Evolutionary conservation across 2,888 invertebrate genomes (phyloP).

Genomic region (Pammene fasciana): DNA sequence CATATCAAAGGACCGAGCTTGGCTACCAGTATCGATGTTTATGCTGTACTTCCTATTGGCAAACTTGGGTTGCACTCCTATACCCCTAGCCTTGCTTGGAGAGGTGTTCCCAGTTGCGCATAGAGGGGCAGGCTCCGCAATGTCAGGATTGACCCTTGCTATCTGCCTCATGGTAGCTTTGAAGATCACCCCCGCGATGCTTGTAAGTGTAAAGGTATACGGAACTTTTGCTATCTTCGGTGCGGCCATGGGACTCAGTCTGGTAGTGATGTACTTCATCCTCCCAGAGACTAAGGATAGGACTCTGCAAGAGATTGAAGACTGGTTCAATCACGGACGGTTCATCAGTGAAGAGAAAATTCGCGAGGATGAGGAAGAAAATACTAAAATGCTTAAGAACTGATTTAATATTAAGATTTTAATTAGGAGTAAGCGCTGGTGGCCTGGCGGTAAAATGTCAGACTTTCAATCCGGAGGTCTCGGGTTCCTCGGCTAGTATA

Average conservation of each 20-base stretch:
- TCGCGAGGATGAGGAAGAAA: slow-evolving; percentile 49
- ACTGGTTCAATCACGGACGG: slow-evolving; percentile 52
- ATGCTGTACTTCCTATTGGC: slow-evolving; percentile 55
- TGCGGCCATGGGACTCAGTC: slow-evolving; percentile 46
- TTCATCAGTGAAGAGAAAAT: slow-evolving; percentile 46
- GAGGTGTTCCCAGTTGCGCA: slow-evolving; percentile 60
- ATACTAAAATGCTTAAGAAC: slow-evolving; percentile 43
- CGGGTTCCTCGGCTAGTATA: no score
- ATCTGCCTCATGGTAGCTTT: slow-evolving; percentile 51
- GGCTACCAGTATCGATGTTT: slow-evolving; percentile 52
- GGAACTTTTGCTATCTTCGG: slow-evolving; percentile 66
- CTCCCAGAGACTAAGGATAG: slow-evolving; percentile 56
- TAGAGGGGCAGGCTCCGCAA: slow-evolving; percentile 53
- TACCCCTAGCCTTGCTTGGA: slow-evolving; percentile 57
- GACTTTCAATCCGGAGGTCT: no score
- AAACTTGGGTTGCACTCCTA: slow-evolving; percentile 61
- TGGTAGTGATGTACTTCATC: slow-evolving; percentile 49
- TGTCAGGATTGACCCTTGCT: slow-evolving; percentile 54
- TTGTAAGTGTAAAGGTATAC: slow-evolving; percentile 54
- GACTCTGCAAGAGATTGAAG: slow-evolving; percentile 56
- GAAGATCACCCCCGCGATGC: slow-evolving; percentile 54
- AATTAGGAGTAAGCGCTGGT: no score
- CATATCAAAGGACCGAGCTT: slow-evolving; percentile 48
- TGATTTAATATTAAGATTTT: background rate
- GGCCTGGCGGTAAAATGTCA: no score